Evolutionary conservation across 2,888 invertebrate species (phyloP), one percentile per base, ranked within the genome.

Genomic region (Leptopilina syphax): DNA sequence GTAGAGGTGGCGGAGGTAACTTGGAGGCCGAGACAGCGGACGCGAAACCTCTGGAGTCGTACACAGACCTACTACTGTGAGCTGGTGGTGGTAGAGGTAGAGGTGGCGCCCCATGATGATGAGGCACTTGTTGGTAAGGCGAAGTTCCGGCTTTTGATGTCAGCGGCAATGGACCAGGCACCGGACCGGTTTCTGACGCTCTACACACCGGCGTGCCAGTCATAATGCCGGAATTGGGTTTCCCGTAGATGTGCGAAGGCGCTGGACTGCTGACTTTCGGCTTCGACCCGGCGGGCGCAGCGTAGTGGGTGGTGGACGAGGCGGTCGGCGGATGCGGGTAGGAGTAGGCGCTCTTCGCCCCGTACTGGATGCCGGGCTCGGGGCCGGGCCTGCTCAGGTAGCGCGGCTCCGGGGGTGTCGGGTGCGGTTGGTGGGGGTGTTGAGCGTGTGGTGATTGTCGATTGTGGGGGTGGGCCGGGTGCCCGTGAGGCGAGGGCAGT

Each of bases 161-260:
- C 81, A 95, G 92, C 68, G 95, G 94, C 83, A 95, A 89, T 24
- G 94, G 93, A 79, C 92, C 89, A 67, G 91, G 85, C 68, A 90
- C 89, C 9, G 90, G 87, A 41, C 87, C 82, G 79, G 85, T 83
- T 77, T 92, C 93, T 83, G 92, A 92, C 60, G 92, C 90, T 34
- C 93, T 92, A 84, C 93, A 93, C 3, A 94, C 92, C 27, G 94
- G 94, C 57, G 94, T 93, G 7, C 94, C 94, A 65, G 94, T 92
- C 83, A 93, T 93, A 79, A 94, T 94, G 18, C 94, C 94, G 65
- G 94, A 93, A 60, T 92, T 93, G 83, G 89, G 91, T 83, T 96
- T 96, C 73, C 95, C 95, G 90, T 96, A 96, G 82, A 96, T 95
- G 88, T 95, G 95, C 77, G 95, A 95, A 68, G 96, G 96, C 79